phyloP scores from a whole-genome alignment of 1,140 invertebrate species.

The Drosophila serrata region DNA sequence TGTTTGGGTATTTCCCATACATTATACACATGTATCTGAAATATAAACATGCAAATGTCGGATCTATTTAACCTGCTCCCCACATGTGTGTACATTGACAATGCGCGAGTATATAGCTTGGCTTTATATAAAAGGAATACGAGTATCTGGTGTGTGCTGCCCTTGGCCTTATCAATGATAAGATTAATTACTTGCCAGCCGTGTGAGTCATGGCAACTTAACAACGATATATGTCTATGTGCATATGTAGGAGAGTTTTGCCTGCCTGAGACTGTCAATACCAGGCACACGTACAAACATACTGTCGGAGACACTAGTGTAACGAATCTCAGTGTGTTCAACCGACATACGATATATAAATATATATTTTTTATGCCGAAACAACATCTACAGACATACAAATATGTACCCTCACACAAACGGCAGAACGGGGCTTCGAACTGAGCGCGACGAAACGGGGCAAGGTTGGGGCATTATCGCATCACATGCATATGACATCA shows the following conservation, averaged over 20 bases:
- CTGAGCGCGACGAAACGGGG: slow-evolving; percentile 61
- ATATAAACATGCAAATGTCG: slow-evolving; percentile 22
- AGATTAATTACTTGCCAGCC: slow-evolving; percentile 69
- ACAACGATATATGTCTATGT: slow-evolving; percentile 16
- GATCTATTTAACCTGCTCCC: slow-evolving; percentile 39
- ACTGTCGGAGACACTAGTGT: slow-evolving; percentile 10
- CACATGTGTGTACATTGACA: slow-evolving; percentile 51
- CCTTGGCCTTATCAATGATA: slow-evolving; percentile 84
- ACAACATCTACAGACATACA: slow-evolving; percentile 27
- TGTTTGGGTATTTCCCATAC: slow-evolving; percentile 17
- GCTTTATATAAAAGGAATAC: slow-evolving; percentile 20
- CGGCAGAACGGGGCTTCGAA: slow-evolving; percentile 38
- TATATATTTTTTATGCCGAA: slow-evolving; percentile 10
- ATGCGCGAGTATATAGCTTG: background rate
- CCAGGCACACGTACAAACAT: slow-evolving; percentile 4
- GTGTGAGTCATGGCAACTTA: slow-evolving; percentile 48
- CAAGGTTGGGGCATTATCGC: slow-evolving; percentile 78
- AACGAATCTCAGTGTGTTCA: slow-evolving; percentile 18
- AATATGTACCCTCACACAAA: slow-evolving; percentile 26
- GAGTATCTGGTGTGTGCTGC: slow-evolving; percentile 40
- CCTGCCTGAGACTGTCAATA: slow-evolving; percentile 34
- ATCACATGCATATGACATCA: slow-evolving; percentile 83
- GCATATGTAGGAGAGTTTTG: slow-evolving; percentile 39
- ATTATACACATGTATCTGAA: background rate
- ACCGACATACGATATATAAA: slow-evolving; percentile 18